A percentile compares a stretch with the other conserved stretches of the same genome.
phyloP scores from a whole-genome alignment of 1,140 invertebrate species.

The Oscheius sp. region DNA sequence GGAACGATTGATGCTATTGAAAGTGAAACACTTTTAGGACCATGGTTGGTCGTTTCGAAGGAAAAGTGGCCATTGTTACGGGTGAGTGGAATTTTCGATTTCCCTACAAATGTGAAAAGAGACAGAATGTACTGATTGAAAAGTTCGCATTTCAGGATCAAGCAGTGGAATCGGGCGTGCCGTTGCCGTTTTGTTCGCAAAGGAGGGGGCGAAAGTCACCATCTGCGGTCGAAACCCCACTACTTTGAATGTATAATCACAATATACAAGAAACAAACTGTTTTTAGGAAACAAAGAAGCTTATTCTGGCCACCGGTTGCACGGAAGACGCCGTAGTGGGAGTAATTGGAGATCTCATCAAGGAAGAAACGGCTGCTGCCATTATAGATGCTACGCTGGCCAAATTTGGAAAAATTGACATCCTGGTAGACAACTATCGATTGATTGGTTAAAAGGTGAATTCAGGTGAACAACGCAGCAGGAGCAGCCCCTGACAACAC shows the following conservation, averaged over 20 bases:
- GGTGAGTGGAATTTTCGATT: neutral
- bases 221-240: constrained; percentile 18
- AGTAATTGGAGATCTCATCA: constrained; percentile 12
- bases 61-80: constrained; percentile 21
- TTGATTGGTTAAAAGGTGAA: neutral
- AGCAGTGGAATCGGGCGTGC: constrained; percentile 39
- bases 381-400: constrained; percentile 9
- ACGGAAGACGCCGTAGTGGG: neutral
- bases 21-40: no score
- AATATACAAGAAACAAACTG: neutral
- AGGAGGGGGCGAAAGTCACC: constrained; percentile 40
- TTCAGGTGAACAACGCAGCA: constrained; percentile 21
- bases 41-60: constrained; percentile 6
- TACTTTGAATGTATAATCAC: constrained; percentile 10
- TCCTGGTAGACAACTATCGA: no score
- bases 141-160: constrained; percentile 20
- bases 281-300: constrained; percentile 9
- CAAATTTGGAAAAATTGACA: constrained; percentile 13
- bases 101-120: neutral
- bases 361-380: neutral
- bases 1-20: no score
- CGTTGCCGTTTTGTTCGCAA: constrained; percentile 26
- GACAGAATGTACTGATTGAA: neutral
- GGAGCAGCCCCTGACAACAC: constrained; percentile 8
- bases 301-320: neutral